A percentile compares a stretch with the other conserved stretches of the same genome.
Evolutionary conservation across 2,888 invertebrate genomes (phyloP).

Genomic region (Luperina nickerlii): DNA sequence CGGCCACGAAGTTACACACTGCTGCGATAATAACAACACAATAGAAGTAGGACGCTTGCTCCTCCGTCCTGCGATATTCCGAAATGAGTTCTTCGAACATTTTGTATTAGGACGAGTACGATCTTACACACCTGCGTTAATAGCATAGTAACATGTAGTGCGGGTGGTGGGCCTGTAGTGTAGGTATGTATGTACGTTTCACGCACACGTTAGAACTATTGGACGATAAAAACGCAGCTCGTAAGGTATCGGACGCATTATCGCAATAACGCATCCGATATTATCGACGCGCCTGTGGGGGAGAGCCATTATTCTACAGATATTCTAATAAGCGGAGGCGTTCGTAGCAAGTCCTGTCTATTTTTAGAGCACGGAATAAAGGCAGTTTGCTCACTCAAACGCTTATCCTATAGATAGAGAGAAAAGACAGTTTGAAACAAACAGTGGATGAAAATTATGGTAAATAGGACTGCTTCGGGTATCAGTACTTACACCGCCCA

Average conservation of each 20-base stretch:
- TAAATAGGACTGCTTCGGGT: neutral
- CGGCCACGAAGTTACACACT: neutral
- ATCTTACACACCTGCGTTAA: too few species aligned
- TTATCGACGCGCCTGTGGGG: neutral
- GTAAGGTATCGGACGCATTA: too few species aligned
- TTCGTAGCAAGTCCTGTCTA: neutral
- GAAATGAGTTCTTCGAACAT: too few species aligned
- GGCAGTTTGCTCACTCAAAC: neutral
- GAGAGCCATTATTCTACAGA: neutral
- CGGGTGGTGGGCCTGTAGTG: neutral
- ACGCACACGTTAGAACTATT: neutral
- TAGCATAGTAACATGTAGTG: neutral
- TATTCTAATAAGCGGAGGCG: conserved; percentile 1
- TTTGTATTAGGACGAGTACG: too few species aligned
- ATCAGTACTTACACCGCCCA: neutral
- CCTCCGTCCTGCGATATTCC: too few species aligned
- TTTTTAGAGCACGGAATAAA: neutral
- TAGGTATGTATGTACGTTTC: too few species aligned
- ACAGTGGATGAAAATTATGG: neutral
- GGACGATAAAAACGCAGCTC: neutral
- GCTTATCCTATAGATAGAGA: neutral
- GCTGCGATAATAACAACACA: neutral
- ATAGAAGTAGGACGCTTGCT: too few species aligned
- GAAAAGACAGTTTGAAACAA: neutral
- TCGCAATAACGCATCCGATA: too few species aligned